Percentiles rank a stretch among this genome's conserved stretches.
Conservation (phyloP, 1,140 invertebrate genomes). For the Drosophila murphyi region DNA sequence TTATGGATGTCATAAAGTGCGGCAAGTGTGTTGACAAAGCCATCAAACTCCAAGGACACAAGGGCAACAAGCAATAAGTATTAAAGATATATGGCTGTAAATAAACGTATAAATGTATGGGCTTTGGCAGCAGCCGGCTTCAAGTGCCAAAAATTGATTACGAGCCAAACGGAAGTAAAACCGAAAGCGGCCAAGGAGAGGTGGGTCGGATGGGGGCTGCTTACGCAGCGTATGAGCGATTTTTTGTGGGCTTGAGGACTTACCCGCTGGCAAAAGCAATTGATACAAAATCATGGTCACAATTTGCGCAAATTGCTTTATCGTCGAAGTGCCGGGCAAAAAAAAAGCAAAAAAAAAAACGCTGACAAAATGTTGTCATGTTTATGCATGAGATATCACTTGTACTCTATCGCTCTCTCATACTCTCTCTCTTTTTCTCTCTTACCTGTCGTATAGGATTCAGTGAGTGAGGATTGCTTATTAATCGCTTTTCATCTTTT, state of each 20-base stretch:
- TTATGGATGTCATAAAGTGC: neutral
- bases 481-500: neutral
- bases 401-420: neutral
- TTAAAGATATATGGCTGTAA: constrained; percentile 22
- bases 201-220: neutral
- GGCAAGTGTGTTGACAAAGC: constrained; percentile 12
- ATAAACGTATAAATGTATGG: constrained; percentile 27
- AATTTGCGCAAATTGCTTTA: constrained; percentile 69
- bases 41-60: neutral
- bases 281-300: constrained; percentile 76
- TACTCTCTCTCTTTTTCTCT: no score
- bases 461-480: neutral
- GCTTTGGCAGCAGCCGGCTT: constrained; percentile 11
- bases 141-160: constrained; percentile 42
- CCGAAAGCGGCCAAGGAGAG: no score
- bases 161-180: neutral
- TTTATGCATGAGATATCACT: constrained; percentile 65
- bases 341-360: constrained; percentile 15
- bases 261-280: constrained; percentile 50
- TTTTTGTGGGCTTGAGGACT: constrained; percentile 29
- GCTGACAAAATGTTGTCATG: constrained; percentile 71
- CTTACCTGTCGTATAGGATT: neutral
- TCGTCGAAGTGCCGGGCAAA: constrained; percentile 7
- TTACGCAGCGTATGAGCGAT: constrained; percentile 50
- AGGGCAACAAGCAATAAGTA: neutral